Percentiles rank a stretch among this genome's conserved stretches.
Conservation (phyloP, 2,888 invertebrate genomes). For the Belgica antarctica region DNA sequence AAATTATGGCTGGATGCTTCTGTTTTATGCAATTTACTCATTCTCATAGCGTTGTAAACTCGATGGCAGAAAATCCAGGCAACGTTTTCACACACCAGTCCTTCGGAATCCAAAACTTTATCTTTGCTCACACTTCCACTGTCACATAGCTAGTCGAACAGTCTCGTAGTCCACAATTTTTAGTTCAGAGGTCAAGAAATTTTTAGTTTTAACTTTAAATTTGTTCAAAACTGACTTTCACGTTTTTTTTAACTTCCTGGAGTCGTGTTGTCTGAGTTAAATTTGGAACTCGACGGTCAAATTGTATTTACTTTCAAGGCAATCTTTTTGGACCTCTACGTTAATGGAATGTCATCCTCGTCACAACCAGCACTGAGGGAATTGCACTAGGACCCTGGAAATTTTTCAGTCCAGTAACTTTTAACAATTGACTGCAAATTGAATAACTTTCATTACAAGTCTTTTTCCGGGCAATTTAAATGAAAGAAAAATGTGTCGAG, state of each 20-base stretch:
- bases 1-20: constrained; percentile 31
- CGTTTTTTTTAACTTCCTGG: neutral
- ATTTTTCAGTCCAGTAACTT: constrained; percentile 14
- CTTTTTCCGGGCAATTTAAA: too few relatives aligned
- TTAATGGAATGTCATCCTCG: too few relatives aligned
- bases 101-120: constrained; percentile 7
- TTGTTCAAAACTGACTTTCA: neutral
- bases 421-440: constrained; percentile 19
- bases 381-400: neutral
- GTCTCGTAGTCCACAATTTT: too few relatives aligned
- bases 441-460: constrained; percentile 4
- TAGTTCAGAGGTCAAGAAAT: too few relatives aligned
- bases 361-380: too few relatives aligned
- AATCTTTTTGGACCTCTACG: neutral
- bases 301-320: neutral
- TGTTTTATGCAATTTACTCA: constrained; percentile 40
- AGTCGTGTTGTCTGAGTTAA: neutral
- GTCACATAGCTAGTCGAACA: too few relatives aligned
- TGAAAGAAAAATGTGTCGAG: too few relatives aligned
- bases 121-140: neutral
- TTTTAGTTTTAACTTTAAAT: too few relatives aligned
- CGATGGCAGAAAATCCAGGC: neutral
- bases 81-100: neutral
- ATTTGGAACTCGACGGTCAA: too few relatives aligned
- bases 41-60: constrained; percentile 28